Evolutionary conservation across 2,888 invertebrate species (phyloP).

Genomic region (Eugnorisma glareosa): DNA sequence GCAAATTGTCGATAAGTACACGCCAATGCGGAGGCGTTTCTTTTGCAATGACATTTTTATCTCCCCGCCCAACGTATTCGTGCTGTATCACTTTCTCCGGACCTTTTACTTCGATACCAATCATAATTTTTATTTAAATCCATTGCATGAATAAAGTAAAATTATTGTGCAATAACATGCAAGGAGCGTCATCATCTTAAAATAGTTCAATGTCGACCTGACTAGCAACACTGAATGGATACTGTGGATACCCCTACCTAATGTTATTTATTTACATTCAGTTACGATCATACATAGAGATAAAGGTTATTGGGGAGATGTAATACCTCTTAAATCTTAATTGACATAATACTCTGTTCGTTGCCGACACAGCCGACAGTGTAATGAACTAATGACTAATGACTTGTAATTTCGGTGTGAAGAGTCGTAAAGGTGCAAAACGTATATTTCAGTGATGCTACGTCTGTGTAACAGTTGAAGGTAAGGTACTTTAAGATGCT

Average conservation of each 20-base stretch:
- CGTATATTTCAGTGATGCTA: slow-evolving; percentile 18
- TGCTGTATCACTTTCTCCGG: slow-evolving; percentile 71
- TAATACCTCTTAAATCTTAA: slow-evolving; percentile 27
- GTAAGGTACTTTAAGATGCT: slow-evolving; percentile 16
- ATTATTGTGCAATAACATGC: slow-evolving; percentile 43
- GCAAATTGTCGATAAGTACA: slow-evolving; percentile 75
- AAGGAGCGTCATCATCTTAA: slow-evolving; percentile 34
- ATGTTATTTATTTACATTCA: slow-evolving; percentile 45
- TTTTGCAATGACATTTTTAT: slow-evolving; percentile 76
- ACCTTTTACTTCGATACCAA: slow-evolving; percentile 54
- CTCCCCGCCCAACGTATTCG: slow-evolving; percentile 67
- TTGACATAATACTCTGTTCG: slow-evolving; percentile 29
- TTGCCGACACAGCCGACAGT: not conserved
- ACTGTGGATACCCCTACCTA: slow-evolving; percentile 7
- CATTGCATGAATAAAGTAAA: slow-evolving; percentile 20
- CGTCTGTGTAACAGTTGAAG: slow-evolving; percentile 22
- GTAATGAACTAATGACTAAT: too few relatives aligned
- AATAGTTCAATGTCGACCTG: slow-evolving; percentile 42
- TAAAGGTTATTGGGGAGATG: slow-evolving; percentile 20
- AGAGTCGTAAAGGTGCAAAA: slow-evolving; percentile 15
- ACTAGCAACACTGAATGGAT: slow-evolving; percentile 22
- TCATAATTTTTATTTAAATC: slow-evolving; percentile 39
- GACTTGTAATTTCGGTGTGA: slow-evolving; percentile 29
- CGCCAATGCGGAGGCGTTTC: slow-evolving; percentile 73
- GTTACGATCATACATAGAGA: slow-evolving; percentile 25